phyloP scores from a whole-genome alignment of 2,797 vertebrate species.

The Galagoides demidoff region DNA sequence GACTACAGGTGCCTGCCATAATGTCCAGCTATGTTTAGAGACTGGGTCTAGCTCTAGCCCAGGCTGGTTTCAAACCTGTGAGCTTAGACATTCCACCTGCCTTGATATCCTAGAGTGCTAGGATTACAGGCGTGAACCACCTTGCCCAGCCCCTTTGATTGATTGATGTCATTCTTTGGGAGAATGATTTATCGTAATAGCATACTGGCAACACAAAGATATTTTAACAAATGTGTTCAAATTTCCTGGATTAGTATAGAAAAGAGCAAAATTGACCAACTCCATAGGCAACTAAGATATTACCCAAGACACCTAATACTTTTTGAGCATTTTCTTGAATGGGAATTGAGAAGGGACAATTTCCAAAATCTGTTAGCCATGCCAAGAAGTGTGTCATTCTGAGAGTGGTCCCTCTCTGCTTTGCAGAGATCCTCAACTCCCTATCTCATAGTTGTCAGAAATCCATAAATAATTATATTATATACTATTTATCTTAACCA shows the following conservation, averaged over 20 bases:
- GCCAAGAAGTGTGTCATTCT: neutral
- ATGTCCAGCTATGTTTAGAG: no score
- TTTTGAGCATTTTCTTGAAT: constrained; percentile 31
- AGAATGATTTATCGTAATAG: constrained; percentile 18
- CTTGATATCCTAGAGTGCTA: no score
- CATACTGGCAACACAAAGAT: neutral
- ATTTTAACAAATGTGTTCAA: constrained; percentile 6
- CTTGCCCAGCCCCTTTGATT: neutral
- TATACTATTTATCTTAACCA: neutral
- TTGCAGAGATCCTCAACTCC: neutral
- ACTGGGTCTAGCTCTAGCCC: no score
- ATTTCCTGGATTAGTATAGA: neutral
- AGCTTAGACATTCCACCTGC: no score
- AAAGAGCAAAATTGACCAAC: neutral
- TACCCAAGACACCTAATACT: neutral
- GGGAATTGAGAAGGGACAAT: neutral
- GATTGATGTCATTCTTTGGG: neutral
- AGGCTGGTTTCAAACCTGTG: no score
- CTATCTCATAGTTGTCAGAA: neutral
- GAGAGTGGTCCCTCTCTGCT: neutral
- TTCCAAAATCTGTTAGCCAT: neutral
- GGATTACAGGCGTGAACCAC: no score
- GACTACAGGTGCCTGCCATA: no score
- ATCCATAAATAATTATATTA: neutral
- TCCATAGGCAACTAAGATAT: neutral